phyloP scores from a whole-genome alignment of 2,113 vertebrate species.

The Ciconia boyciana region DNA sequence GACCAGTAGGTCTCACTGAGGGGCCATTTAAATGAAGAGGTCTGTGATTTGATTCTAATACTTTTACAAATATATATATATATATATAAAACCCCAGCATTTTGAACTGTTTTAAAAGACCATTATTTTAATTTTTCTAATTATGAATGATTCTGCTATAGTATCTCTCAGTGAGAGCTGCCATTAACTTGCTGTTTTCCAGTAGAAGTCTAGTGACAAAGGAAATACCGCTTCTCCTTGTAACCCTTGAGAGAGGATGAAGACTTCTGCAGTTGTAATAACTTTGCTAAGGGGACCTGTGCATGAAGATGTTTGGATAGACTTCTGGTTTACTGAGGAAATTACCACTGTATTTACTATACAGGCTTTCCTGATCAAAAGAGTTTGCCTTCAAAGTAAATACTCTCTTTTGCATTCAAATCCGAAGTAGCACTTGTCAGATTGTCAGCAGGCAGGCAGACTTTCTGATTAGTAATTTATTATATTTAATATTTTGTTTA shows the following conservation, averaged over 20 bases:
- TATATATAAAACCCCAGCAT: fast-evolving
- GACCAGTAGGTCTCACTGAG: neutral
- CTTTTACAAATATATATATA: neutral
- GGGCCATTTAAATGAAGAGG: fast-evolving
- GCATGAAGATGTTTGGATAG: neutral
- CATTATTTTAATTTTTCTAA: neutral
- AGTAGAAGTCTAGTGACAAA: neutral
- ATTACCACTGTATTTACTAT: neutral
- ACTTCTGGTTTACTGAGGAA: neutral
- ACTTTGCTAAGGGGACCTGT: neutral
- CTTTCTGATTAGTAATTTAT: slow-evolving; percentile 48
- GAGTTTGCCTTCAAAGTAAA: neutral
- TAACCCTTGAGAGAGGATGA: neutral
- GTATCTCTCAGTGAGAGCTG: slow-evolving; percentile 61
- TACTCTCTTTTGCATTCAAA: neutral
- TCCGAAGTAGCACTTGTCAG: neutral
- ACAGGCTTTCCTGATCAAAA: neutral
- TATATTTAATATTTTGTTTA: slow-evolving; percentile 51
- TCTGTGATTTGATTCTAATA: neutral
- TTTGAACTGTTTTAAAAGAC: neutral
- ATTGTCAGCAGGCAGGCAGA: neutral
- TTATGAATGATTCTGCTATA: neutral
- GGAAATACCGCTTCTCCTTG: neutral
- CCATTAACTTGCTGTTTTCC: neutral
- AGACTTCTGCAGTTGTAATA: neutral